phyloP scores from a whole-genome alignment of 2,113 vertebrate species.

The Nesogale talazaci region DNA sequence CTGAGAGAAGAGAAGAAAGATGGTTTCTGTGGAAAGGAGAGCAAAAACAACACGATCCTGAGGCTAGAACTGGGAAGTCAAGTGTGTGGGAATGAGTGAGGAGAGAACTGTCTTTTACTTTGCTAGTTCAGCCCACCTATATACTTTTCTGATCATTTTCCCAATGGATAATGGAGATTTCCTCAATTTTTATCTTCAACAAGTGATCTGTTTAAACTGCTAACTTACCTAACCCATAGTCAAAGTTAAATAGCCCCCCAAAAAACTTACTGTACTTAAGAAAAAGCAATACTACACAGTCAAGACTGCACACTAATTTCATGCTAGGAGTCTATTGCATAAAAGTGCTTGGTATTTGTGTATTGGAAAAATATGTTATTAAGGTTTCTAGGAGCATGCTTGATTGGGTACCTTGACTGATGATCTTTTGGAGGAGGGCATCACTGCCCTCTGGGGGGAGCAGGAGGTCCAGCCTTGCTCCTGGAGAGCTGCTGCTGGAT shows the following conservation, averaged over 20 bases:
- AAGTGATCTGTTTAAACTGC: slow-evolving; percentile 29
- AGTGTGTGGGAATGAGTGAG: neutral
- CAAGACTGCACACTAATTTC: neutral
- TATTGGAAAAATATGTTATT: slow-evolving; percentile 19
- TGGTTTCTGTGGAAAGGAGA: neutral
- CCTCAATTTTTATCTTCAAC: slow-evolving; percentile 4
- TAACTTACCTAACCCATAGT: slow-evolving; percentile 9
- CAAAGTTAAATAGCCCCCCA: neutral
- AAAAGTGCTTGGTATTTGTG: slow-evolving; percentile 13
- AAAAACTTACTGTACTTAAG: slow-evolving; percentile 12
- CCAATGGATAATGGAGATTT: slow-evolving; percentile 19
- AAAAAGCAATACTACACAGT: slow-evolving; percentile 18
- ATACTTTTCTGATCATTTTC: slow-evolving; percentile 36
- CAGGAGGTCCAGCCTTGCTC: too few species aligned
- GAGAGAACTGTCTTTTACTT: slow-evolving; percentile 18
- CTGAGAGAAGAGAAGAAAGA: neutral
- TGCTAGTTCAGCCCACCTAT: slow-evolving; percentile 1
- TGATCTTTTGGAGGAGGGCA: neutral
- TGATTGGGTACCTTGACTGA: neutral
- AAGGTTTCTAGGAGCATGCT: neutral
- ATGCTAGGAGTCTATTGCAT: neutral
- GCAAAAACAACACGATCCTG: neutral
- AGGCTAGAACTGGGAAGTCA: neutral
- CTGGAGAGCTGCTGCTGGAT: too few species aligned
- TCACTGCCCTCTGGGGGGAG: too few species aligned